Base-by-base conservation (phyloP, 2,113 vertebrate species). In the Sturnus vulgaris region DNA sequence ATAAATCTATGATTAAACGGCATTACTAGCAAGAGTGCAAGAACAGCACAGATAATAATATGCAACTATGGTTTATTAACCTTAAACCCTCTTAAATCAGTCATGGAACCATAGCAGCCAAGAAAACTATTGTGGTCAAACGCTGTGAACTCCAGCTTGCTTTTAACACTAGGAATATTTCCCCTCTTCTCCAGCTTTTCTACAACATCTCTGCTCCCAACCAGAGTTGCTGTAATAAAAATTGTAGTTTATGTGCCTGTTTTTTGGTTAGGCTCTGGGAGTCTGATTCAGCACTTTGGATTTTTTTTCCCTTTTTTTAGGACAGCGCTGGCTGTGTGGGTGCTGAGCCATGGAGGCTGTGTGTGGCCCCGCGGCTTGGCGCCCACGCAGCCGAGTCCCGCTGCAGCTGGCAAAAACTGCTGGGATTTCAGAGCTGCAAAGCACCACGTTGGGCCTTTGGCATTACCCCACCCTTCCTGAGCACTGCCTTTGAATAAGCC, bases 91-190 rank as follows among this genome's bases (percentile, higher is more conserved):
- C 89, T 93, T 94, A 88, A 94, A 95, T 97, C 92, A 95, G 76
- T 96, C 95, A 92, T 64, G 69, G 86, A 70, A 93, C 82, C 90
- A 84, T 92, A 92, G 94, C 93, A 96, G 96, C 97, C 96, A 97
- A 97, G 85, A 97, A 96, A 94, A 95, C 88, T 96, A 92, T 89
- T 97, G 97, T 95, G 96, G 97, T 97, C 82, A 93, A 96, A 93
- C 0, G 2, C 47, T 56, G 61, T 92, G 96, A 96, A 91, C 85
- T 92, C 90, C 70, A 84, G 57, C 68, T 95, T 88, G 85, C 81
- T 93, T 95, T 92, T 89, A 94, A 83, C 79, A 73, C 61, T 22
- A 92, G n/a, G 82, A 90, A 78, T 81, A 91, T 91, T 95, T 88
- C 42, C 30, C 40, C 47, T 53, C 42, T 82, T 81, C 60, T 82